Conservation (phyloP, 2,113 vertebrate species). For the Lepus timidus region DNA sequence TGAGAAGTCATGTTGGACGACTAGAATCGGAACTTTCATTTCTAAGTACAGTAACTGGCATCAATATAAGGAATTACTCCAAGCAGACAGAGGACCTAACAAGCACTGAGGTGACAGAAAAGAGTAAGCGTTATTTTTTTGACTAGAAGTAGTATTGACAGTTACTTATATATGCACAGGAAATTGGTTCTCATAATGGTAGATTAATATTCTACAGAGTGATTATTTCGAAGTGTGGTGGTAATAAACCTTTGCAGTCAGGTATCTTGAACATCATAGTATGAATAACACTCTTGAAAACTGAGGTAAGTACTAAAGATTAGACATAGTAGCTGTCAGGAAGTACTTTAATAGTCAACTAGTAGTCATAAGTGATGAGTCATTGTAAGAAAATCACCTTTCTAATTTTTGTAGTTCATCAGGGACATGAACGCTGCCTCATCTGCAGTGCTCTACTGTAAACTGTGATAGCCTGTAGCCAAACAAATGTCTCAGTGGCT, state of each 20-base stretch:
- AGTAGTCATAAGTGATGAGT: neutral
- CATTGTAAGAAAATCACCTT: neutral
- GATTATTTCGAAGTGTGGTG: neutral
- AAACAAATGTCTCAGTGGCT: constrained; percentile 2
- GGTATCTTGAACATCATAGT: neutral
- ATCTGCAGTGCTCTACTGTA: neutral
- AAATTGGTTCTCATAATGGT: constrained; percentile 10
- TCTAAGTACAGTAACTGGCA: constrained; percentile 89
- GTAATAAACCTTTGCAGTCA: neutral
- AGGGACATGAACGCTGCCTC: neutral
- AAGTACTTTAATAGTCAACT: constrained; percentile 19
- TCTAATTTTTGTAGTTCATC: neutral
- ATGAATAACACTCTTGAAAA: constrained; percentile 26
- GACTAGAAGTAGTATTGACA: neutral
- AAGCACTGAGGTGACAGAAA: constrained; percentile 60
- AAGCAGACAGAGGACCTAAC: constrained; percentile 85
- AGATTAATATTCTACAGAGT: constrained; percentile 31
- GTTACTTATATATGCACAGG: neutral
- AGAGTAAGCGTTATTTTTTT: constrained; percentile 86
- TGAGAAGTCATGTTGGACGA: constrained; percentile 87
- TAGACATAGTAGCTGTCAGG: neutral
- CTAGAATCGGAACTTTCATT: constrained; percentile 88
- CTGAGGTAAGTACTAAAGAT: neutral
- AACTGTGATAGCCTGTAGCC: neutral
- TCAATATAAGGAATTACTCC: constrained; percentile 89